Base-by-base conservation (phyloP, 1,140 invertebrate species). In the Diorhabda sublineata region DNA sequence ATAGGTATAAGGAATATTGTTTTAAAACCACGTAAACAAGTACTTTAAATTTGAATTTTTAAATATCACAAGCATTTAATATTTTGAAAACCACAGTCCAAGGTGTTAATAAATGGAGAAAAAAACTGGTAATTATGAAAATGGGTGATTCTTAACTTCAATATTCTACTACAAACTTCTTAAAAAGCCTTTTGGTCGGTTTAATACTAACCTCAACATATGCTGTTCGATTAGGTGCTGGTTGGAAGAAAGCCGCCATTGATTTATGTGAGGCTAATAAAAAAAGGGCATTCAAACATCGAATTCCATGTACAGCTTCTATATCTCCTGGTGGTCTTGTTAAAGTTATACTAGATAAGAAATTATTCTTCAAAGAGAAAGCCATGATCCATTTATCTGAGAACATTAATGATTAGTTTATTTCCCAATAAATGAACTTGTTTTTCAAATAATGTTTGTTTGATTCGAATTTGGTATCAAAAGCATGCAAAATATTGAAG, bases 161-260 rank as follows among this genome's bases (percentile, higher is more conserved):
- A 26, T 0, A 26, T 26, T 26, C 26, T 1, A 26, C 26, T 26
- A 26, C 0, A 26, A 26, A 26, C 26, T 26, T 26, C 26, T 26
- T 26, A 26, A 26, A 26, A 26, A 26, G 26, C 26, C 26, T 26
- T 26, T 26, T 26, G 26, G 26, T 26, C 42, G 42, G 6, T 47
- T 45, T 57, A 41, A 42, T 62, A 67, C 69, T 79, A 80, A 91
- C 89, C 84, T 88, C 88, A 8, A 87, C 83, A 85, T 88, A 90
- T 58, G 82, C 80, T 2, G 89, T 89, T 70, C 90, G 86, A 70
- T 92, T 92, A 2, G 85, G 75, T 73, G 87, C 91, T 43, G 90
- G 89, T 68, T 85, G 86, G 74, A 89, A 91, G 52, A 91, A 89
- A 69, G 90, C 75, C 0, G 90, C 89, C 87, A 92, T 88, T 2